Evolutionary conservation across 2,113 vertebrate genomes (phyloP).

Genomic region (Gila orcuttii): DNA sequence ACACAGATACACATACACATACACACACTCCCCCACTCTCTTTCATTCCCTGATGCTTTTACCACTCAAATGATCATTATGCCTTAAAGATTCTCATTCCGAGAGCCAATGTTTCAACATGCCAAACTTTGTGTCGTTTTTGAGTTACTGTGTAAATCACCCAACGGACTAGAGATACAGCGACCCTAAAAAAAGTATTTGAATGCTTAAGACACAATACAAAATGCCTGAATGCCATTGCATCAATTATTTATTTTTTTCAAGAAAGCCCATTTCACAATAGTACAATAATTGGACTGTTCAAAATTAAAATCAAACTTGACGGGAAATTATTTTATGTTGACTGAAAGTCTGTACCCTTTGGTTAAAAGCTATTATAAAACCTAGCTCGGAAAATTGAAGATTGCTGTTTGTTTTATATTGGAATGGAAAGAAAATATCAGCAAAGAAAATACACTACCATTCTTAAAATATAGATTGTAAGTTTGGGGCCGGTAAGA

Average conservation of each 20-base stretch:
- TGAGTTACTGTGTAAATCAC: background rate
- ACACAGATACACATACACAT: background rate
- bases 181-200: conserved; percentile 7
- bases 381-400: background rate
- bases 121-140: background rate
- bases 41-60: background rate
- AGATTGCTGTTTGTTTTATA: no score
- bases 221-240: conserved; percentile 3
- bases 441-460: background rate
- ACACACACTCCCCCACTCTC: background rate
- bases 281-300: background rate
- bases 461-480: background rate
- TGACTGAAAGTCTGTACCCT: background rate
- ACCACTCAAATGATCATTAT: background rate
- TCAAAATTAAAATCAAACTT: background rate
- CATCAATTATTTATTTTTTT: background rate
- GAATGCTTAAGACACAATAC: background rate
- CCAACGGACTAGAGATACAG: background rate
- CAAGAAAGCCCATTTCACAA: background rate
- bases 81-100: background rate
- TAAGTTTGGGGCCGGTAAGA: no score
- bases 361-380: background rate
- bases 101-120: background rate
- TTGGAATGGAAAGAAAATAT: background rate
- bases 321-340: no score